Evolutionary conservation across 1,140 invertebrate species (phyloP).

Genomic region (Helicoverpa armigera): DNA sequence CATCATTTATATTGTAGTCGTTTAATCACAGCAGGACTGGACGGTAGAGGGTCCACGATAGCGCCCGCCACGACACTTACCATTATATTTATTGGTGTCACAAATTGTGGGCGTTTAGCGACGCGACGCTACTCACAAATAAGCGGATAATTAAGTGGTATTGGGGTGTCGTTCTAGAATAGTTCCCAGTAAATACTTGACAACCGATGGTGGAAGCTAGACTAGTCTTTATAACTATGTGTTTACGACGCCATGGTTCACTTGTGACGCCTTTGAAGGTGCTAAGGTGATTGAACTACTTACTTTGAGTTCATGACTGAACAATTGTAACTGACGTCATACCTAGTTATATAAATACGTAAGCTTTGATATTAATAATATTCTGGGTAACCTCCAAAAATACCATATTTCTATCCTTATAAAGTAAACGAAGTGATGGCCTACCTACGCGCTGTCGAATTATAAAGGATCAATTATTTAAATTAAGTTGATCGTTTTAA

Average conservation of each 20-base stretch:
- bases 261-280: constrained; percentile 2
- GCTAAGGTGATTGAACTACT: constrained; percentile 11
- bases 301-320: background rate
- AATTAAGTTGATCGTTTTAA: background rate
- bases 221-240: background rate
- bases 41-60: constrained; percentile 15
- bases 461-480: background rate
- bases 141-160: background rate
- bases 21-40: constrained; percentile 68
- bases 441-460: background rate
- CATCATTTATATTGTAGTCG: constrained; percentile 79
- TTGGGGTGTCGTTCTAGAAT: background rate
- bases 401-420: background rate
- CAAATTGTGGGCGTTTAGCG: constrained; percentile 34
- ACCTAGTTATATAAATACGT: no score
- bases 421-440: background rate
- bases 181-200: background rate
- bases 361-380: no score
- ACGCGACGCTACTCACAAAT: background rate
- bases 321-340: background rate
- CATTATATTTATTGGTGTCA: constrained; percentile 41
- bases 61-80: background rate
- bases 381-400: background rate
- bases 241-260: background rate
- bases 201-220: no score